Evolutionary conservation across 2,113 vertebrate species (phyloP), one percentile per base, ranked within the genome.

Genomic region (Prinia subflava): DNA sequence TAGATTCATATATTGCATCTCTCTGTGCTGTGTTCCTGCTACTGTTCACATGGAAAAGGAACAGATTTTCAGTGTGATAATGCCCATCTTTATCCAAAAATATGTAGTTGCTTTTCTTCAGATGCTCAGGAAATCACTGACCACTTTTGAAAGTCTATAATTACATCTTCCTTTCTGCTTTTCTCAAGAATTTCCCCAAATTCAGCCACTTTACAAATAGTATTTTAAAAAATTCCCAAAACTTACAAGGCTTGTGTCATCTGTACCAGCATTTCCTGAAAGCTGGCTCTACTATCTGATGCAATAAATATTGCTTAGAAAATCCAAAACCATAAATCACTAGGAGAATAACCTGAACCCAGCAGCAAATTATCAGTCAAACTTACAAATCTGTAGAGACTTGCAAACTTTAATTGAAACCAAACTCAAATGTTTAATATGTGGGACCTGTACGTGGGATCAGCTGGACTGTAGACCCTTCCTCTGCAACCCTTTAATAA

Each of bases 321-420:
- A 30, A 78, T 65, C 28, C 37, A 75, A 35, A 31, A 23, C 52
- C 60, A 46, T 83, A 94, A 90, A 97, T 96, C 88, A 65, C 23
- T 4, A 46, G 52, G 55, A 88, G 62, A 89, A 90, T 60, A 92
- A 50, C 44, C 49, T 84, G 73, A 92, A 82, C 62, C 62, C 50
- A 73, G 86, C 42, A 84, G 92, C 90, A 95, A 95, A 93, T 95
- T 79, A 82, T 75, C 53, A 82, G 87, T 62, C 78, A 92, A 95
- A 75, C 49, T 71, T 64, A 87, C 15, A 96, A 75, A 92, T 73
- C 86, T 79, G 46, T 42, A 75, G 60, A 86, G 69, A 79, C 30
- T 84, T 95, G 62, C 11, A 65, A 89, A 82, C 89, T 96, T 95
- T 42, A 62, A 63, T 53, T 62, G 53, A 89, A 50, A 77, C 92